Evolutionary conservation across 2,888 invertebrate genomes (phyloP), one percentile per base, ranked within the genome.

Genomic region (Dendrolimus houi): DNA sequence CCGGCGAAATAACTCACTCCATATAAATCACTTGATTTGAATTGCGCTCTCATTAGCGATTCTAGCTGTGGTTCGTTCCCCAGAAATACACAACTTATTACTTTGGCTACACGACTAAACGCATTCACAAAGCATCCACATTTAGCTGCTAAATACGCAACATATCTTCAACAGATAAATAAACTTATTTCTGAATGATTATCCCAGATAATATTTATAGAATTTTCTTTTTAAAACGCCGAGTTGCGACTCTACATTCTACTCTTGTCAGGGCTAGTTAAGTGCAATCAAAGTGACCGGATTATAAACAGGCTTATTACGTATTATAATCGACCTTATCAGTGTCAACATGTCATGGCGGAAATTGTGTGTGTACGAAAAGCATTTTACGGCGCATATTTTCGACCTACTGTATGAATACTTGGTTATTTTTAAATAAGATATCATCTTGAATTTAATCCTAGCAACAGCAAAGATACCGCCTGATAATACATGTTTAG

Each of bases 11-110:
- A 87, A 80, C 81, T 85, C 81, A 85, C 79, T 85, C 87, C 87
- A 81, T 87, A 88, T 89, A 88, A 87, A 88, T 86, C 84, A 79
- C 82, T 81, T 79, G 85, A 87, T 88, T 88, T 86, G 85, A 87
- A 87, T 87, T 85, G 84, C 87, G 74, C 76, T 78, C 85, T 86
- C 87, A 88, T 89, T 89, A 87, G 83, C 66, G 78, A 88, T 87
- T 85, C 88, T 73, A 79, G 77, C 72, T 75, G 81, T 77, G 79
- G 77, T 73, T 76, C 77, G 74, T 73, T 75, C 77, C 67, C 68
- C 75, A 75, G 80, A 73, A 80, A 73, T 84, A 89, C 88, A 87
- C 81, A 85, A 85, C 85, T 87, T 87, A 87, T 83, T 87, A 88
- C 87, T 88, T 87, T 85, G 82, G 76, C 78, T 77, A 75, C 76